Evolutionary conservation across 2,797 vertebrate genomes (phyloP).

Genomic region (Esox lucius): DNA sequence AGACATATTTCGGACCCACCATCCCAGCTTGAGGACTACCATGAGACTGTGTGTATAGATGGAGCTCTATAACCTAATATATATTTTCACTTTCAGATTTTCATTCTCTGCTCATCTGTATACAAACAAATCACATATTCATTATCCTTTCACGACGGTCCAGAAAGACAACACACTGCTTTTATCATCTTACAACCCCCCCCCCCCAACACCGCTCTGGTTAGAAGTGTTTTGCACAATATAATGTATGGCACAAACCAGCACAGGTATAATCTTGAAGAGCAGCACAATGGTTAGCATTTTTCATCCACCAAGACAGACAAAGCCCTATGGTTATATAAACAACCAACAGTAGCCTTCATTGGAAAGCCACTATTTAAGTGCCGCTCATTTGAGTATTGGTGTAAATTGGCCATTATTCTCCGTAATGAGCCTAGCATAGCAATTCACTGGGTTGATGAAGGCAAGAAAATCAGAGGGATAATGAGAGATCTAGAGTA

Average conservation of each 20-base stretch:
- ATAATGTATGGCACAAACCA: conserved; percentile 49
- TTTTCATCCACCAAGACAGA: conserved; percentile 28
- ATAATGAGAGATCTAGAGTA: conserved; percentile 62
- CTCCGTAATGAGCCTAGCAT: conserved; percentile 46
- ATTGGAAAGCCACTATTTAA: conserved; percentile 41
- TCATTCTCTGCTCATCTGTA: conserved; percentile 58
- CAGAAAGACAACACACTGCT: conserved; percentile 59
- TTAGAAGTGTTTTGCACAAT: conserved; percentile 45
- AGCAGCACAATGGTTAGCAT: conserved; percentile 30
- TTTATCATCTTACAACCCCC: conserved; percentile 60
- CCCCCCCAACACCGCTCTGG: no score
- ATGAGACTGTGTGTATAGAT: no score
- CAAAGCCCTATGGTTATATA: conserved; percentile 44
- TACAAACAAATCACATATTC: conserved; percentile 61
- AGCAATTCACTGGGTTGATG: conserved; percentile 42
- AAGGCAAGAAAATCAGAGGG: conserved; percentile 54
- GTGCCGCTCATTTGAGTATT: conserved; percentile 42
- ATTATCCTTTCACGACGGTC: conserved; percentile 68
- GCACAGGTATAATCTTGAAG: conserved; percentile 61
- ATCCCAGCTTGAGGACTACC: no score
- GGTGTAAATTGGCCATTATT: conserved; percentile 60
- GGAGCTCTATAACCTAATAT: no score
- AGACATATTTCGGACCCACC: no score
- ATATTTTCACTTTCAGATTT: conserved; percentile 61
- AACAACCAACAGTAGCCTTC: conserved; percentile 32